These are phyloP conservation scores for Uropsilus gracilis DNA, from an alignment of 2,113 vertebrate genomes.

Conservation along the genomic window DNA sequence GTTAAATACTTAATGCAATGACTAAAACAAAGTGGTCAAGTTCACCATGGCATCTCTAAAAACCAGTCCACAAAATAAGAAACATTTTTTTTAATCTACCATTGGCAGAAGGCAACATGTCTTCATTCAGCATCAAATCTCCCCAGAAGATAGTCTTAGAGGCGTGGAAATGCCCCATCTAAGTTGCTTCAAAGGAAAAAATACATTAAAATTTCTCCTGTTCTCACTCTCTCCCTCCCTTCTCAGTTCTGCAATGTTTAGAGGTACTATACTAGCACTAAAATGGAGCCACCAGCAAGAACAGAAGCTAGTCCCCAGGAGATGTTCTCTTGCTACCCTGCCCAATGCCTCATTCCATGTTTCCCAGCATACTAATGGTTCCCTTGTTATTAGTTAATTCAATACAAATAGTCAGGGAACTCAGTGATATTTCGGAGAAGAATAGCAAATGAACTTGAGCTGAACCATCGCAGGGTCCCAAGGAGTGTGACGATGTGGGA, in stretches of 20 bases:
- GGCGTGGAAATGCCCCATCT: background rate
- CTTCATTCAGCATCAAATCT: background rate
- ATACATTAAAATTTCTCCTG: background rate
- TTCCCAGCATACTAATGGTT: constrained; percentile 44
- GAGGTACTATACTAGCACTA: background rate
- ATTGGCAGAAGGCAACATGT: background rate
- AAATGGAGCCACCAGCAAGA: background rate
- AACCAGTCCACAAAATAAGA: background rate
- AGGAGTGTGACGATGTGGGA: constrained; percentile 35
- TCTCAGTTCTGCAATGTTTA: background rate
- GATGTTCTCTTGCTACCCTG: background rate
- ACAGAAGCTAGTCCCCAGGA: background rate
- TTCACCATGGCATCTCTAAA: background rate
- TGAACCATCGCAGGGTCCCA: constrained; percentile 40
- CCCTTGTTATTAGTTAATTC: constrained; percentile 45
- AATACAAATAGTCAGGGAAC: constrained; percentile 40
- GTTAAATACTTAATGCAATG: background rate
- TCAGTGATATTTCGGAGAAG: constrained; percentile 5
- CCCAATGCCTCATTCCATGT: background rate
- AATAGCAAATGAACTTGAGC: constrained; percentile 74
- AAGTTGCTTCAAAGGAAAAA: background rate
- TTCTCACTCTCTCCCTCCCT: background rate
- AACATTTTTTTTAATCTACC: background rate
- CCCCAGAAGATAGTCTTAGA: background rate
- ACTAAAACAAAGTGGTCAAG: background rate